Conservation (phyloP, 1,140 invertebrate species). For the Dicyema japonicum region DNA sequence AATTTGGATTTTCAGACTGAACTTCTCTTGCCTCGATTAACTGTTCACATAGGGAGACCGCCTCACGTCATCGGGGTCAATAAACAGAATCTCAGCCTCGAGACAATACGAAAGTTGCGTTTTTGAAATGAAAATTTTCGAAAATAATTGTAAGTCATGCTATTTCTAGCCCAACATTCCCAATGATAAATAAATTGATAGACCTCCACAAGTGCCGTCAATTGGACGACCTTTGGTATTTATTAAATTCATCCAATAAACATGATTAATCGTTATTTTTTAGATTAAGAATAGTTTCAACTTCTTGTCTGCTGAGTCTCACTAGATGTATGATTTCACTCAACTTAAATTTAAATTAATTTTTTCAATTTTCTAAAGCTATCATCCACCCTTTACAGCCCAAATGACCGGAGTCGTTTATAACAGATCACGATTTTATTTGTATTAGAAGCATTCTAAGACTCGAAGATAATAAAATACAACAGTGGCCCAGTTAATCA, state of each 20-base stretch:
- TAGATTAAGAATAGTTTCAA: no score
- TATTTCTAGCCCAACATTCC: constrained; percentile 62
- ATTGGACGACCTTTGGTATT: constrained; percentile 40
- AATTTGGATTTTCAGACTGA: constrained; percentile 1
- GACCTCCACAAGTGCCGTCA: constrained; percentile 67
- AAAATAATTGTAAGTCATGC: constrained; percentile 65
- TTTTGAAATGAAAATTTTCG: constrained; percentile 68
- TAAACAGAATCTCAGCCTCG: constrained; percentile 35
- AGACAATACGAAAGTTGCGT: constrained; percentile 82
- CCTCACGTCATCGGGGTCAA: constrained; percentile 6
- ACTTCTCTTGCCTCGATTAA: constrained; percentile 37
- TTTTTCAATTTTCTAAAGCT: no score
- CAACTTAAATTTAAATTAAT: no score
- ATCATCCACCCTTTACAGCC: no score
- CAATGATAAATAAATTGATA: constrained; percentile 79
- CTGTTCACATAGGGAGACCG: constrained; percentile 40
- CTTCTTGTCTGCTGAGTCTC: no score
- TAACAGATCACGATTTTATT: no score
- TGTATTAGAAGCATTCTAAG: no score
- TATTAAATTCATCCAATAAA: constrained; percentile 29
- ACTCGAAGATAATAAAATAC: no score
- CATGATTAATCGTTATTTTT: no score
- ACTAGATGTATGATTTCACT: no score
- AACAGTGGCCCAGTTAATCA: no score
- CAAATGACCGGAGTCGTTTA: no score